Conservation (phyloP, 2,113 vertebrate species). For the Lynx canadensis region DNA sequence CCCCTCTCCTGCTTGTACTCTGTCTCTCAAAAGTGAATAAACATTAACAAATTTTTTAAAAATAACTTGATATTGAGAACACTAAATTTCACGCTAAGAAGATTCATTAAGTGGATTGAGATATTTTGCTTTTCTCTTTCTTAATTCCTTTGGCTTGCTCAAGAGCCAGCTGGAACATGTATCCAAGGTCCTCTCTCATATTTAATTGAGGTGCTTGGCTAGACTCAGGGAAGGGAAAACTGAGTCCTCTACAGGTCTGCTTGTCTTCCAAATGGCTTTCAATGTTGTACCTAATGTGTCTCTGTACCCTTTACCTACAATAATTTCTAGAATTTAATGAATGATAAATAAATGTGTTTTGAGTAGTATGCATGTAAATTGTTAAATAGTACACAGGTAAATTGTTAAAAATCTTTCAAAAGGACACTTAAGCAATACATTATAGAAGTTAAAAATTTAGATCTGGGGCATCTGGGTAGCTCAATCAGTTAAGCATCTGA, state of each 20-base stretch:
- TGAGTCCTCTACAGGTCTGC: not conserved
- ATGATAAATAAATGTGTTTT: not conserved
- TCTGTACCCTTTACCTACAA: not conserved
- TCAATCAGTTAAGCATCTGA: no score
- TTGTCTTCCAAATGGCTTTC: not conserved
- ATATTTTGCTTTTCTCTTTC: not conserved
- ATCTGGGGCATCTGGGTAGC: no score
- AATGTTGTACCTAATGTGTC: not conserved
- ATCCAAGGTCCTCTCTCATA: not conserved
- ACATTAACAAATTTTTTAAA: not conserved
- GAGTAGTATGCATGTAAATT: not conserved
- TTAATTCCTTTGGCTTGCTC: not conserved
- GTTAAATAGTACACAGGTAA: not conserved
- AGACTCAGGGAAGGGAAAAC: not conserved
- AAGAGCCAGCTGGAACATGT: not conserved
- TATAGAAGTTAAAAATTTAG: constrained; percentile 31
- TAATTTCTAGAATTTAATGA: not conserved
- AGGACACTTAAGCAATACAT: not conserved
- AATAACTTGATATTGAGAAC: not conserved
- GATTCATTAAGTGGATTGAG: not conserved
- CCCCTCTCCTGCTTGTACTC: no score
- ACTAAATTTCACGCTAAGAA: not conserved
- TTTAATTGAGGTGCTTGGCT: not conserved
- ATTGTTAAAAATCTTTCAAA: not conserved
- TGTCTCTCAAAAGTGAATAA: no score